Percentiles rank a stretch among this genome's conserved stretches.
phyloP scores from a whole-genome alignment of 2,888 invertebrate genomes.

The Phortica okadai region DNA sequence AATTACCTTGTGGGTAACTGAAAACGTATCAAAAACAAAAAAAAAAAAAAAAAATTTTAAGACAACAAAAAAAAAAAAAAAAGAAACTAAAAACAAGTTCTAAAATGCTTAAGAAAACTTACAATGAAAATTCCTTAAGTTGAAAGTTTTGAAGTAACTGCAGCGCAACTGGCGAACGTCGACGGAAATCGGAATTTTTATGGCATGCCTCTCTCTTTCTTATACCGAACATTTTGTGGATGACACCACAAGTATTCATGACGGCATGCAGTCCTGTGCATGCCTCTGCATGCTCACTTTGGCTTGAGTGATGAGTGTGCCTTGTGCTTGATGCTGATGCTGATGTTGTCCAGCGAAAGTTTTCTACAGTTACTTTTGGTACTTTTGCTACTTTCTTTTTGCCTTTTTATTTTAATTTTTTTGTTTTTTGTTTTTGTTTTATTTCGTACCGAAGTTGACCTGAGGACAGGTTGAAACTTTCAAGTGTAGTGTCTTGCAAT shows the following conservation, averaged over 20 bases:
- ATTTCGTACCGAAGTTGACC: conserved; percentile 15
- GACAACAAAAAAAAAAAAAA: not conserved
- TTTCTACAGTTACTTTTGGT: conserved; percentile 1
- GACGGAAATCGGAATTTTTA: conserved; percentile 7
- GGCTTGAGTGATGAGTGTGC: no score
- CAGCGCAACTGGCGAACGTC: conserved; percentile 14
- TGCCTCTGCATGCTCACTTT: no score
- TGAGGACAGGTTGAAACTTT: conserved; percentile 21
- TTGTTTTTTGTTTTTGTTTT: not conserved
- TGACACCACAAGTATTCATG: not conserved
- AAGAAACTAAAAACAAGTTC: not conserved
- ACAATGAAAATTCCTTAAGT: conserved; percentile 66
- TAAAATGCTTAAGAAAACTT: conserved; percentile 55
- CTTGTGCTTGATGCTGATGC: not conserved
- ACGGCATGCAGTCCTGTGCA: conserved; percentile 3
- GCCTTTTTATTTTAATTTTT: not conserved
- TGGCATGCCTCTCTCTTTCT: not conserved
- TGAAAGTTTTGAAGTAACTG: conserved; percentile 56
- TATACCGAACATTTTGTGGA: not conserved
- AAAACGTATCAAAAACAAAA: not conserved
- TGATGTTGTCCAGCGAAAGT: not conserved
- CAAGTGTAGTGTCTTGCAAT: not conserved
- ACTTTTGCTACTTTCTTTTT: not conserved
- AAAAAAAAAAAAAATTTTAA: not conserved
- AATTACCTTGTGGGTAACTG: not conserved